phyloP scores from a whole-genome alignment of 2,888 invertebrate species.

The Heliconius ethilla region DNA sequence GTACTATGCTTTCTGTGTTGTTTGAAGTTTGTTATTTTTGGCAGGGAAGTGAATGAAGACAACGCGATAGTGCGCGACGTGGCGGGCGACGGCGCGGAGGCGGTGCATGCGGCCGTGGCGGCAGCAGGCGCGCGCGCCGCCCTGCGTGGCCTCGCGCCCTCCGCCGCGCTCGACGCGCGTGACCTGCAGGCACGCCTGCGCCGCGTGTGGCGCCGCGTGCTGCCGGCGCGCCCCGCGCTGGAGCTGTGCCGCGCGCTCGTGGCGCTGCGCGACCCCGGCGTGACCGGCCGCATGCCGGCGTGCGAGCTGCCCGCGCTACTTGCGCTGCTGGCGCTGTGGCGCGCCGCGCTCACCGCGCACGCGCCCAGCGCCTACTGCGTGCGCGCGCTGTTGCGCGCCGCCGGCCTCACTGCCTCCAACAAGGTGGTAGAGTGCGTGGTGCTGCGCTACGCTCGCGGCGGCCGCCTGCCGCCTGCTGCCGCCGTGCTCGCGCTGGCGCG shows the following conservation, averaged over 20 bases:
- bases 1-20: too few relatives aligned
- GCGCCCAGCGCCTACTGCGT: constrained; percentile 65
- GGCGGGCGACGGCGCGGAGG: constrained; percentile 79
- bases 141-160: constrained; percentile 59
- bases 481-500: constrained; percentile 84
- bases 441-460: constrained; percentile 82
- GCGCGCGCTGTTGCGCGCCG: constrained; percentile 84
- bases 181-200: constrained; percentile 49
- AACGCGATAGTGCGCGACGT: constrained; percentile 86
- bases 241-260: constrained; percentile 84
- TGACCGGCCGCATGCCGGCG: constrained; percentile 82
- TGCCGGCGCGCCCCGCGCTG: constrained; percentile 81
- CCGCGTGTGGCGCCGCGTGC: constrained; percentile 79
- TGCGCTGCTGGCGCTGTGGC: constrained; percentile 84
- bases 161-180: constrained; percentile 47
- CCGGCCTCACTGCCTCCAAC: constrained; percentile 85
- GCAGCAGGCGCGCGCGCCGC: constrained; percentile 58
- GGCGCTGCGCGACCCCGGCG: constrained; percentile 80
- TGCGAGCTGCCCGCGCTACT: constrained; percentile 28
- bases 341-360: constrained; percentile 67
- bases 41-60: constrained; percentile 89
- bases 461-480: constrained; percentile 60
- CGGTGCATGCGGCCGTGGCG: constrained; percentile 62
- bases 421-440: constrained; percentile 88
- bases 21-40: constrained; percentile 35